Base-by-base conservation (phyloP, 2,888 invertebrate species). In the Acanthococcus lagerstroemiae region DNA sequence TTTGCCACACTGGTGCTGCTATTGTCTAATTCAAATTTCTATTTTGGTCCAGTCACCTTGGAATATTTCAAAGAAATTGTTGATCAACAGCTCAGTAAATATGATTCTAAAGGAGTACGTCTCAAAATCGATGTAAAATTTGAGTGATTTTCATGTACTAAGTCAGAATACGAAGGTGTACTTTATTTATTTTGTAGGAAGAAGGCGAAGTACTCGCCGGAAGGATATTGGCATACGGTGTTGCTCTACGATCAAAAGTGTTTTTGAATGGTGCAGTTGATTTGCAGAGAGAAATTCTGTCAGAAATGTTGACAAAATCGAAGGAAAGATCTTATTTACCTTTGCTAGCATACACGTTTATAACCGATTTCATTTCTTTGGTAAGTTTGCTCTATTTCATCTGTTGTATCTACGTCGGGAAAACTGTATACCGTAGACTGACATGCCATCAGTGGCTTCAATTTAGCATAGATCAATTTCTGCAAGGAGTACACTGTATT, bases 161-260 rank as follows among this genome's bases (percentile, higher is more conserved):
- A 17, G 6, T 15, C 17, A 50, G 17, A 17, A 12, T n/a, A 7
- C 17, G 17, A 50, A 12, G 17, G 7, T 17, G 17, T 52, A 21
- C 9, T 44, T 2, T 26, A 22, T 24, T 37, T 63, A 15, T 30
- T 25, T 74, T 71, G 71, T 69, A 88, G 87, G 88, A 88, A 80
- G 83, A 84, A 72, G 86, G 84, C 44, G 87, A 88, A 77, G 81
- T 86, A 55, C 80, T 82, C 30, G 81, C 84, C 22, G 89, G 89
- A 0, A 83, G 84, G 73, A 83, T 89, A 68, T 77, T 89, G 71
- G 80, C 83, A 1, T 86, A 84, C 73, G 85, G 86, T 22, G 84
- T 88, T 3, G 73, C 87, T 30, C 80, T 88, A 68, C 80, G 84
- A 57, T 85, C 88, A 0, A 82, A 81, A 21, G 76, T 82, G 57